Evolutionary conservation across 2,113 vertebrate genomes (phyloP), one percentile per base, ranked within the genome.

Genomic region (Glaucomys volans): DNA sequence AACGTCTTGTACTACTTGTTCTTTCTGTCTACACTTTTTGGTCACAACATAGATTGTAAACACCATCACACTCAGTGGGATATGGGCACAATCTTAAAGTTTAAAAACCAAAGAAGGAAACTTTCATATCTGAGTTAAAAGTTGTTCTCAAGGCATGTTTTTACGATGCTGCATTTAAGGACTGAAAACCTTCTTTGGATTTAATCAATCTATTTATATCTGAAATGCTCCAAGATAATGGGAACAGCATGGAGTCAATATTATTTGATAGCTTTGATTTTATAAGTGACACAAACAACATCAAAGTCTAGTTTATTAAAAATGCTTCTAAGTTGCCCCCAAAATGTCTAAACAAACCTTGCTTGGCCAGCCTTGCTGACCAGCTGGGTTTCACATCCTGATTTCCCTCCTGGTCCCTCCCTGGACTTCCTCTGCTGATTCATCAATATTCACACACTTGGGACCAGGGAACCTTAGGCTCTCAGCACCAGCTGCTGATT

Each of bases 261-360:
- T 26, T 84, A 85, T 91, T 79, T 82, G 59, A 57, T 10, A 88
- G 40, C 37, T 87, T 87, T 72, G 42, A 69, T 94, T 96, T 89
- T 85, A 74, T 67, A 94, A 87, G 35, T 87, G 90, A 82, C 81
- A 47, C n/a, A 85, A 91, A 85, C 10, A 52, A 77, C 24, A 64
- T 66, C 67, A 66, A 92, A 85, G 37, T 30, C 35, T 76, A 30
- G 28, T 75, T 90, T 59, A 84, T 22, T 50, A 82, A 72, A 94
- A 52, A 10, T 4, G 24, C 44, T 91, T 77, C 52, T 37, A 83
- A 90, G 8, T 69, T 92, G 52, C 40, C 76, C 81, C 74, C 84
- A 80, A 94, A 26, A 59, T 52, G 24, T 85, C 72, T 93, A 92
- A 92, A 94, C 64, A 94, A 67, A 32, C 24, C 32, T 77, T 4